Evolutionary conservation across 1,140 invertebrate species (phyloP).

Genomic region (Musca vetustissima): DNA sequence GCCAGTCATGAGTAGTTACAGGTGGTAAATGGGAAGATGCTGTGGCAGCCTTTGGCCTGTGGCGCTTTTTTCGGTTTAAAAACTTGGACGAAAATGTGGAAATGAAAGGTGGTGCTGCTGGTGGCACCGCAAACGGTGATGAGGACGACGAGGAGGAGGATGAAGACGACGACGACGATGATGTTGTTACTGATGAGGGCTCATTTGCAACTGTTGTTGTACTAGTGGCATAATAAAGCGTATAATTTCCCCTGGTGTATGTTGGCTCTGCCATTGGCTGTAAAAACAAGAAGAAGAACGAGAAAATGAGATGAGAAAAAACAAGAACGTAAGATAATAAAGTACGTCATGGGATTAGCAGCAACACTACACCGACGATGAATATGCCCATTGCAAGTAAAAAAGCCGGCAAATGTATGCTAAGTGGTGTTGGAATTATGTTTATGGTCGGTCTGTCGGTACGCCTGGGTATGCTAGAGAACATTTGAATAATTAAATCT

Average conservation of each 20-base stretch:
- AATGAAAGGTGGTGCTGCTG: background rate
- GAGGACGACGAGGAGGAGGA: background rate
- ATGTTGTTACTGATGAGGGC: slow-evolving; percentile 32
- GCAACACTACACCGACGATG: too few species aligned
- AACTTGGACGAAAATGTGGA: background rate
- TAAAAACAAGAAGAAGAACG: slow-evolving; percentile 17
- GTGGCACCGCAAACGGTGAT: background rate
- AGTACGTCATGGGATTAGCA: background rate
- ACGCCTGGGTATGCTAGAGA: too few species aligned
- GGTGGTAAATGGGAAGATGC: background rate
- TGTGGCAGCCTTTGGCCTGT: too few species aligned
- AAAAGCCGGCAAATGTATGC: too few species aligned
- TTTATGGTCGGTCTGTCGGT: too few species aligned
- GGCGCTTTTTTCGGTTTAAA: background rate
- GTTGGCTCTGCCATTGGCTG: slow-evolving; percentile 48
- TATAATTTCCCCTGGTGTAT: slow-evolving; percentile 53
- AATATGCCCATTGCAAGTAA: too few species aligned
- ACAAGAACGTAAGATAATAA: background rate
- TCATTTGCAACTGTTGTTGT: slow-evolving; percentile 8
- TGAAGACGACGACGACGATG: slow-evolving; percentile 23
- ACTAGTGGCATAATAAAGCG: slow-evolving; percentile 46
- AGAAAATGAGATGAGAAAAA: background rate
- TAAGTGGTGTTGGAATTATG: too few species aligned
- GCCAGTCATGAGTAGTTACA: background rate
- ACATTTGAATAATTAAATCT: too few species aligned